Conservation (phyloP, 2,888 invertebrate species). For the Heliconius ismenius region DNA sequence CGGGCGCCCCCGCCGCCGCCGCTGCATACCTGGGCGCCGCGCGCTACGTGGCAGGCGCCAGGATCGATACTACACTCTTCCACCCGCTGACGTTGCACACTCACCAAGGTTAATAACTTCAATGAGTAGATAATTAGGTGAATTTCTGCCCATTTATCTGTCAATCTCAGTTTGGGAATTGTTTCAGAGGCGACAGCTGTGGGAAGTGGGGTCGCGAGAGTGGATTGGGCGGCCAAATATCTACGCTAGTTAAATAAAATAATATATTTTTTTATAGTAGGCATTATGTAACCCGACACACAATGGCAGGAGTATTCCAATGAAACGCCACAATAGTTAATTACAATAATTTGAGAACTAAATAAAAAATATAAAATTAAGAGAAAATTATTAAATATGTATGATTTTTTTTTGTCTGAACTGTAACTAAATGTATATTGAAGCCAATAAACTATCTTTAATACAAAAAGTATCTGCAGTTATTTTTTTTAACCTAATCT, state of each 20-base stretch:
- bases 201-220: constrained; percentile 75
- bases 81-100: constrained; percentile 65
- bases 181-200: constrained; percentile 66
- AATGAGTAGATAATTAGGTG: not conserved
- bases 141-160: not conserved
- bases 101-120: constrained; percentile 57
- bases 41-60: constrained; percentile 88
- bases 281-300: not conserved
- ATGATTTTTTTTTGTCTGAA: not conserved
- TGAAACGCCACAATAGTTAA: not conserved
- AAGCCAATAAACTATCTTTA: not conserved
- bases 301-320: not conserved
- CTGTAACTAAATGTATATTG: not conserved
- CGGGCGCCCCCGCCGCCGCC: constrained; percentile 83
- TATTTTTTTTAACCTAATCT: not conserved
- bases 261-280: not conserved
- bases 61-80: constrained; percentile 76
- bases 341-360: not conserved
- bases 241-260: constrained; percentile 56
- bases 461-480: not conserved
- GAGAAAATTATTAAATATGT: not conserved
- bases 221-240: constrained; percentile 93
- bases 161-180: constrained; percentile 1
- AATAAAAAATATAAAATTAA: not conserved
- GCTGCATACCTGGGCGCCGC: constrained; percentile 90